phyloP scores from a whole-genome alignment of 2,113 vertebrate species.

The Azemiops feae region DNA sequence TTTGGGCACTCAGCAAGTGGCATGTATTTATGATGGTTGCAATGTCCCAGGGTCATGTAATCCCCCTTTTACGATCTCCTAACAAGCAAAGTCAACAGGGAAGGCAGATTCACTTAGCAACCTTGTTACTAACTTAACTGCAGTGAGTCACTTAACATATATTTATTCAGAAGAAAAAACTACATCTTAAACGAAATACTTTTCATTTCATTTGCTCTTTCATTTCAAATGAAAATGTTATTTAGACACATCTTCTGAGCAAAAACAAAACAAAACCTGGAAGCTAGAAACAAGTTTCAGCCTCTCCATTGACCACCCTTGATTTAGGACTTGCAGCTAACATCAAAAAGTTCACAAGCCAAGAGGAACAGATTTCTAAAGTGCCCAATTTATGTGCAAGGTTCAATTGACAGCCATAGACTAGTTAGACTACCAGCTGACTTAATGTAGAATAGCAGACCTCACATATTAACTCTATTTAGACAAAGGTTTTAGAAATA shows the following conservation, averaged over 20 bases:
- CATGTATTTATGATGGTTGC: not conserved
- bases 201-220: too few relatives aligned
- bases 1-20: not conserved
- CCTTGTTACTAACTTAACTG: not conserved
- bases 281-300: not conserved
- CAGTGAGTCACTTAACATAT: not conserved
- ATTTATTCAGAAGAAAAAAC: not conserved
- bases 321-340: not conserved
- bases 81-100: not conserved
- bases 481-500: not conserved
- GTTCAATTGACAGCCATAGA: conserved; percentile 2
- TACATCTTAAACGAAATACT: not conserved
- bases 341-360: not conserved
- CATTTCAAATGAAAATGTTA: not conserved
- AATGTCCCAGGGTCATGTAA: not conserved
- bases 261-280: not conserved
- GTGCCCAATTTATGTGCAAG: not conserved
- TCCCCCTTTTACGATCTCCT: not conserved
- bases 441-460: not conserved
- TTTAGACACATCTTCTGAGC: not conserved
- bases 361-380: not conserved
- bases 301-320: not conserved
- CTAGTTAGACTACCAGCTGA: not conserved
- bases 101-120: not conserved
- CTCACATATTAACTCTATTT: not conserved